These are phyloP conservation scores for Hypotaenidia philippensis DNA, from an alignment of 2,797 vertebrate genomes.

Conservation along the genomic window DNA sequence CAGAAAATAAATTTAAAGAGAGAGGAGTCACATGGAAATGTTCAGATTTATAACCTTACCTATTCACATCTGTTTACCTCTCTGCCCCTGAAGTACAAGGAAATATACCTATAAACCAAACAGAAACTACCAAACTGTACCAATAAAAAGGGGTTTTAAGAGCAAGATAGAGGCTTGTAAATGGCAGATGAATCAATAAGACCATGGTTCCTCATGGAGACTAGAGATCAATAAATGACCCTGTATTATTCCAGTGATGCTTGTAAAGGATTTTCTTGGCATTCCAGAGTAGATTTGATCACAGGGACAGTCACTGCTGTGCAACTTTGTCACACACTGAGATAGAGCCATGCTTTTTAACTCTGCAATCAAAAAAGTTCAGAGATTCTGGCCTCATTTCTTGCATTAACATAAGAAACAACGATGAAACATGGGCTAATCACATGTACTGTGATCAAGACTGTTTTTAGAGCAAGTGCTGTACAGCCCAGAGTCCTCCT, in stretches of 20 bases:
- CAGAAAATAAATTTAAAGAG: background rate
- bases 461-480: background rate
- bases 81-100: background rate
- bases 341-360: background rate
- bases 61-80: background rate
- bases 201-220: background rate
- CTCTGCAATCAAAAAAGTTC: background rate
- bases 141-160: conserved; percentile 20
- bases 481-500: background rate
- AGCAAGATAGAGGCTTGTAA: conserved; percentile 33
- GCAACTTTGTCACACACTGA: background rate
- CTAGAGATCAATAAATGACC: conserved; percentile 44
- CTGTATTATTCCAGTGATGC: conserved; percentile 24
- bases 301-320: background rate
- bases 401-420: background rate
- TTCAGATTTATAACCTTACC: background rate
- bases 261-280: conserved; percentile 36
- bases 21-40: background rate
- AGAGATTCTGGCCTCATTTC: background rate
- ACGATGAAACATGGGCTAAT: background rate
- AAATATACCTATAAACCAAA: conserved; percentile 20
- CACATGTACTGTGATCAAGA: background rate
- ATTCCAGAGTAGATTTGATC: conserved; percentile 30
- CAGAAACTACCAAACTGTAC: background rate
- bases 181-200: conserved; percentile 25